A percentile compares a stretch with the other conserved stretches of the same genome.
These are phyloP conservation scores for Eidolon helvum DNA, from an alignment of 2,113 vertebrate species.

Conservation along the genomic window DNA sequence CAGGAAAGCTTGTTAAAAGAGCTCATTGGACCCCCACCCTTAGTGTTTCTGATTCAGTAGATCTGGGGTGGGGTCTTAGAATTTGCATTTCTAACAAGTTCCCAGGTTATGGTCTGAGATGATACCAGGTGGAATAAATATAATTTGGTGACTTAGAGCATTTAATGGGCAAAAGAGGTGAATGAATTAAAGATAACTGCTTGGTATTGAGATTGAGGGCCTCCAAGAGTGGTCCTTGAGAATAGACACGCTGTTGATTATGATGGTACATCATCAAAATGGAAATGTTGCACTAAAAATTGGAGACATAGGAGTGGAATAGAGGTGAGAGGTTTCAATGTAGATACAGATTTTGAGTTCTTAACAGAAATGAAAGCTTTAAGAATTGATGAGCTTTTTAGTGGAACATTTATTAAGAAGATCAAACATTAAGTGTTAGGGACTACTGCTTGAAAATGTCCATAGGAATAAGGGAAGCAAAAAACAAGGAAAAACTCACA, in stretches of 20 bases:
- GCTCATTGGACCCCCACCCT: background rate
- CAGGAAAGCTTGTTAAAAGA: background rate
- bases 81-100: constrained; percentile 16
- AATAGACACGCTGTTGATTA: background rate
- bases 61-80: background rate
- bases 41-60: background rate
- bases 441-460: background rate
- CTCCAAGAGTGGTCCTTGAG: background rate
- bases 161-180: constrained; percentile 8
- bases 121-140: background rate
- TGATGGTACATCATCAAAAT: background rate
- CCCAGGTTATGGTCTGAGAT: background rate
- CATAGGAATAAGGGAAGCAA: background rate
- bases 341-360: background rate
- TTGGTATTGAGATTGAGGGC: background rate
- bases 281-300: background rate
- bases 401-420: background rate
- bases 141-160: constrained; percentile 10
- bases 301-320: background rate
- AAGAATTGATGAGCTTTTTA: constrained; percentile 22
- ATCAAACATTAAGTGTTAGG: constrained; percentile 5
- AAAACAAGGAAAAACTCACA: constrained; percentile 25
- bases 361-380: constrained; percentile 10
- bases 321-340: background rate
- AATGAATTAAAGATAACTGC: constrained; percentile 17